Evolutionary conservation across 1,140 invertebrate species (phyloP).

Genomic region (Drosophila orosa): DNA sequence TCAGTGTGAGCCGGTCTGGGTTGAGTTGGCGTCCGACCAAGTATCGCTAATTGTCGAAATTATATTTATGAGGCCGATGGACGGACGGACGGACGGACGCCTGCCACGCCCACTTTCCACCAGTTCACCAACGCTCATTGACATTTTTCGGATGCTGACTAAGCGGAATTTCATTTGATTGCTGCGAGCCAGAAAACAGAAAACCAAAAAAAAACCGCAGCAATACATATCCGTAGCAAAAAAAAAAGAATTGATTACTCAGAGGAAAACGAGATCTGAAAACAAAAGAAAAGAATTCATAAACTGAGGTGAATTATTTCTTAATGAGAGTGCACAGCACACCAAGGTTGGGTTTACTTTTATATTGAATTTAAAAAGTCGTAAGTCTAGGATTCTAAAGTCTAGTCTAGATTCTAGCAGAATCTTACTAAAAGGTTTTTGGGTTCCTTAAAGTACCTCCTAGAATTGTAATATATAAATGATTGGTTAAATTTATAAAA

Average conservation of each 20-base stretch:
- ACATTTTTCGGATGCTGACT: conserved; percentile 59
- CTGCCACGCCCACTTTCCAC: conserved; percentile 24
- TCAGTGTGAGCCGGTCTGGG: conserved; percentile 28
- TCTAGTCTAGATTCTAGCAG: too few relatives aligned
- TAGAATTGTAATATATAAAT: neutral
- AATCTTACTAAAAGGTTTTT: too few relatives aligned
- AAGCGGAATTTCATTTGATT: conserved; percentile 40
- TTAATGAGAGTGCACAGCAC: neutral
- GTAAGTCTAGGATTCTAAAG: too few relatives aligned
- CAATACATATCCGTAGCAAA: conserved; percentile 27
- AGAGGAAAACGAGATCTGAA: conserved; percentile 13
- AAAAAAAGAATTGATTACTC: conserved; percentile 11
- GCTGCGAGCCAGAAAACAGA: conserved; percentile 16
- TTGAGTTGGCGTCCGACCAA: conserved; percentile 25
- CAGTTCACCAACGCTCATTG: conserved; percentile 42
- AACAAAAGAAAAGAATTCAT: conserved; percentile 19
- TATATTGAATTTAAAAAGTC: neutral
- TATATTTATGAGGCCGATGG: conserved; percentile 53
- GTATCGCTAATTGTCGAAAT: conserved; percentile 60
- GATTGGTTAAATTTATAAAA: neutral
- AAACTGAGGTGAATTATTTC: conserved; percentile 1
- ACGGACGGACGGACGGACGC: conserved; percentile 7
- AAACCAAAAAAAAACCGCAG: conserved; percentile 22
- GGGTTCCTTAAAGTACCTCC: neutral
- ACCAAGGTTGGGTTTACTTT: conserved; percentile 1